Percentiles rank a stretch among this genome's conserved stretches.
These are phyloP conservation scores for Teleiodes luculella DNA, from an alignment of 2,888 invertebrate genomes.

Conservation along the genomic window DNA sequence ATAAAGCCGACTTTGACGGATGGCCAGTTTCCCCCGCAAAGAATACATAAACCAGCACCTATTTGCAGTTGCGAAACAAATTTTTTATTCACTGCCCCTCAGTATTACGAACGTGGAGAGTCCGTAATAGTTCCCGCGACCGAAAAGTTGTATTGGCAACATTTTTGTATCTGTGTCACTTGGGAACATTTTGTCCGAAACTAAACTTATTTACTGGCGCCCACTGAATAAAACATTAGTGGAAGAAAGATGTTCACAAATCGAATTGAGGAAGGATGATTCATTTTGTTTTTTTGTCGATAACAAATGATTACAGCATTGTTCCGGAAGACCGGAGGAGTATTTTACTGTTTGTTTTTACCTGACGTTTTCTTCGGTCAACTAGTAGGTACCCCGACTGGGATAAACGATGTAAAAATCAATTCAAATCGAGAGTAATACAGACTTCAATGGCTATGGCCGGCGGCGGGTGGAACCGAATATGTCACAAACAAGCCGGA, in stretches of 20 bases:
- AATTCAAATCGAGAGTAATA: not conserved
- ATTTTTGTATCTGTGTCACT: conserved; percentile 69
- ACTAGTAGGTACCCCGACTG: no score
- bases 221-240: conserved; percentile 67
- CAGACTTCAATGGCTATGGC: conserved; percentile 19
- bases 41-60: conserved; percentile 46
- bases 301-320: conserved; percentile 29
- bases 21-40: conserved; percentile 70
- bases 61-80: conserved; percentile 19
- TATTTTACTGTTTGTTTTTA: no score
- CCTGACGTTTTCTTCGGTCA: not conserved
- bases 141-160: conserved; percentile 34
- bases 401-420: not conserved
- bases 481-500: conserved; percentile 25
- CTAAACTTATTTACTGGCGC: conserved; percentile 69
- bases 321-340: not conserved
- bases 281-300: conserved; percentile 44
- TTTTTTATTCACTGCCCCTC: not conserved
- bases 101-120: conserved; percentile 8
- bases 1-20: conserved; percentile 76
- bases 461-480: conserved; percentile 16
- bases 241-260: conserved; percentile 51
- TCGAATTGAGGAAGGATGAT: conserved; percentile 54
- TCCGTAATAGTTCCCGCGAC: not conserved
- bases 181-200: conserved; percentile 75